A percentile compares a stretch with the other conserved stretches of the same genome.
These are phyloP conservation scores for Gallinago solitaria DNA, from an alignment of 2,797 vertebrate genomes.

Conservation along the genomic window DNA sequence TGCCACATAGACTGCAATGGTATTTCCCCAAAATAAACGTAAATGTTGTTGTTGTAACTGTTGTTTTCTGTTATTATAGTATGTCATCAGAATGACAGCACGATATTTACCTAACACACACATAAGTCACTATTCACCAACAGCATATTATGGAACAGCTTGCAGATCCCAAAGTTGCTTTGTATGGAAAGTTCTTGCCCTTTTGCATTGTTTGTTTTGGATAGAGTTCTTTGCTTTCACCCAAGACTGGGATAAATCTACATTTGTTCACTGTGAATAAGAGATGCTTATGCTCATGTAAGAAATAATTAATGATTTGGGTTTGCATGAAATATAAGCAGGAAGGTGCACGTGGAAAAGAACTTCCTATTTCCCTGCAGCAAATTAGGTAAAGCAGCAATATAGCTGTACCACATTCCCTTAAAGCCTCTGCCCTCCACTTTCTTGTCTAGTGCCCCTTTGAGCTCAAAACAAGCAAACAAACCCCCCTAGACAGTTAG, in stretches of 20 bases:
- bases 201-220: neutral
- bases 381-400: neutral
- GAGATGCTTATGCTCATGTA: neutral
- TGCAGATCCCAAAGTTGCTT: neutral
- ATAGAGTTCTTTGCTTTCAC: neutral
- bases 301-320: neutral
- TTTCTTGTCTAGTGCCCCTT: constrained; percentile 3
- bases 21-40: neutral
- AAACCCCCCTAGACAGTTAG: neutral
- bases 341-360: neutral
- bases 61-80: neutral
- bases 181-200: neutral
- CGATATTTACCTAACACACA: neutral
- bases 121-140: neutral
- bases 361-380: neutral
- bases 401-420: neutral
- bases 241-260: neutral
- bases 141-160: neutral
- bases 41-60: neutral
- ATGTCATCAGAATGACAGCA: neutral
- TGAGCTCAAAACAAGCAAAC: constrained; percentile 11
- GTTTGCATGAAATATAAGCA: neutral
- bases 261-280: neutral
- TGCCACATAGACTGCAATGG: neutral
- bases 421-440: neutral